Conservation (phyloP, 2,797 vertebrate genomes). For the Myotis myotis region DNA sequence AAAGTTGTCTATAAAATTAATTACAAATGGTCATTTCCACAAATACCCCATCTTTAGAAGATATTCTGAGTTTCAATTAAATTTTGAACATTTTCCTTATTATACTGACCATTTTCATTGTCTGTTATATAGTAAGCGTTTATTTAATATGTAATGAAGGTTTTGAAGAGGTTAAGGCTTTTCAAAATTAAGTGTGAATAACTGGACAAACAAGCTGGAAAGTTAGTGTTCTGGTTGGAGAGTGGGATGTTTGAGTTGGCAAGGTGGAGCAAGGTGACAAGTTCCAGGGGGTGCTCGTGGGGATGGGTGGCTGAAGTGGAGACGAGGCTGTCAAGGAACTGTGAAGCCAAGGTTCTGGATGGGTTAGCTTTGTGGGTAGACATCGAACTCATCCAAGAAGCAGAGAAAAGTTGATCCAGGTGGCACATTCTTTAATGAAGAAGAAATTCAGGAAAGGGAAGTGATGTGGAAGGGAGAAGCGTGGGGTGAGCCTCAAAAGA, state of each 20-base stretch:
- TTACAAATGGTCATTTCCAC: neutral
- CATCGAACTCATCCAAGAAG: neutral
- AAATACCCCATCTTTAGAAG: neutral
- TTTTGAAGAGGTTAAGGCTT: neutral
- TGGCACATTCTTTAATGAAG: neutral
- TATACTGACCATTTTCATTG: neutral
- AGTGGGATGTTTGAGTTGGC: neutral
- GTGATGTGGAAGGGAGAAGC: neutral
- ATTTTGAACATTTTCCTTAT: conserved; percentile 10
- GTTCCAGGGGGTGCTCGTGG: neutral
- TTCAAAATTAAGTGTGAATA: neutral
- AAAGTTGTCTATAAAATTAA: neutral
- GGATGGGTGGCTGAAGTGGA: neutral
- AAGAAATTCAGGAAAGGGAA: neutral
- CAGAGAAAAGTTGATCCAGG: neutral
- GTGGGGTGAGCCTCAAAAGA: neutral
- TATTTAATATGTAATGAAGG: neutral
- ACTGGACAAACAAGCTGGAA: neutral
- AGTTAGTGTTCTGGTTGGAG: neutral
- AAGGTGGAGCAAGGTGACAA: neutral
- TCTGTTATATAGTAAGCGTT: neutral
- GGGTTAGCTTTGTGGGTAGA: neutral
- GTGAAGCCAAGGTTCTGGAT: neutral
- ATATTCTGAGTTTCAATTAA: neutral
- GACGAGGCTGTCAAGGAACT: neutral